Evolutionary conservation across 2,113 vertebrate genomes (phyloP), one percentile per base, ranked within the genome.

Genomic region (Polyodon spathula): DNA sequence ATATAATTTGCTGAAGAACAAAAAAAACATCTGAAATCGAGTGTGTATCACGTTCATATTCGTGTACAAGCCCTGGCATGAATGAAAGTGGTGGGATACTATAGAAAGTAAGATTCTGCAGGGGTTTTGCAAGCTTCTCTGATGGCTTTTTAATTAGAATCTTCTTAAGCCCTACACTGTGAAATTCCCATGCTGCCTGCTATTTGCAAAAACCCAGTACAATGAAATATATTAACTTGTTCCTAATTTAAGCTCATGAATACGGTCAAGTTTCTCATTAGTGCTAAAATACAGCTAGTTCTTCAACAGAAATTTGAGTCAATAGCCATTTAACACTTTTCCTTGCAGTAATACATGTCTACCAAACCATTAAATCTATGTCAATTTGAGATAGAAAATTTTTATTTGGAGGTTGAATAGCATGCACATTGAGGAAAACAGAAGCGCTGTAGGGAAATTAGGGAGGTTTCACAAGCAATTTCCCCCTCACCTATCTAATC

Each of bases 241-340:
- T 61, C 39, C 48, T 53, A 61, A 61, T 54, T n/a, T 50, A n/a
- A 54, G 60, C 16, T 62, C 52, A 54, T 62, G 38, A 44, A 56
- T 54, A 56, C 38, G 53, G 17, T 52, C 37, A 56, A 37, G 44
- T 56, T 46, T 2, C 40, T 43, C 5, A 62, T 62, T 41, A 56
- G 6, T 11, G 55, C 41, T 46, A 42, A 56, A 39, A 55, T 56
- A 15, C 40, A 46, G 53, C 41, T 38, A 10, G 7, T 56, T 56
- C 61, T 62, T 62, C 48, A 62, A 46, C 61, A 15, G 17, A 56
- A 44, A 55, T 16, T 12, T n/a, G 40, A 62, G 40, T 56, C 53
- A 16, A 42, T 40, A 53, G 48, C n/a, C 6, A 50, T 41, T 53
- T 39, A 41, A 12, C 55, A 17, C 44, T 43, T 55, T 27, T 61